These are phyloP conservation scores for Hirundichthys speculiger DNA, from an alignment of 2,113 vertebrate species.

Conservation along the genomic window DNA sequence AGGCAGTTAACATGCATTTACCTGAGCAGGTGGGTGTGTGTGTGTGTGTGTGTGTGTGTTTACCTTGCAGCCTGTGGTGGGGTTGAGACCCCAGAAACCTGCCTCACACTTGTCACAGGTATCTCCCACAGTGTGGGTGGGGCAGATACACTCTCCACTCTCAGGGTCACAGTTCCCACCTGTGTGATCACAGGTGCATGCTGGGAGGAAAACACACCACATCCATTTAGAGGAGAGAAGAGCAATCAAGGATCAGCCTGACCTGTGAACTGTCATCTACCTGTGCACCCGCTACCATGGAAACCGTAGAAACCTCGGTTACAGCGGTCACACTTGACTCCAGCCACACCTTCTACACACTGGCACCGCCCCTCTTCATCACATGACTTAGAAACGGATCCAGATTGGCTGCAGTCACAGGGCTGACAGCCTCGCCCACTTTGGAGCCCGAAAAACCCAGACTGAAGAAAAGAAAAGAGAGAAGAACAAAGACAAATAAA, in stretches of 20 bases:
- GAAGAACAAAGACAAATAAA: too few relatives aligned
- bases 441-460: conserved; percentile 84
- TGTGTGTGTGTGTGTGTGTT: background rate
- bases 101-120: conserved; percentile 86
- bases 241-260: background rate
- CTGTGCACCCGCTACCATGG: conserved; percentile 82
- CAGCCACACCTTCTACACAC: conserved; percentile 85
- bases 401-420: conserved; percentile 85
- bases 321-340: conserved; percentile 87
- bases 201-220: conserved; percentile 69
- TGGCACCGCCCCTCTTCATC: conserved; percentile 82
- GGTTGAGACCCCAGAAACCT: conserved; percentile 86
- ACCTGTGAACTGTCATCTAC: conserved; percentile 70
- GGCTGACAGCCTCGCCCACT: conserved; percentile 80
- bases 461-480: conserved; percentile 68
- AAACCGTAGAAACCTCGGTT: conserved; percentile 84
- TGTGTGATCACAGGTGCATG: conserved; percentile 90
- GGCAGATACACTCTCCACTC: conserved; percentile 89
- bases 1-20: fast-evolving
- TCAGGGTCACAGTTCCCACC: conserved; percentile 85
- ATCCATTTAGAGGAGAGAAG: background rate
- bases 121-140: conserved; percentile 84
- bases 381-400: conserved; percentile 83
- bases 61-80: conserved; percentile 88
- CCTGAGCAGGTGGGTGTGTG: background rate